Evolutionary conservation across 2,888 invertebrate genomes (phyloP), one percentile per base, ranked within the genome.

Genomic region (Papilio protenor): DNA sequence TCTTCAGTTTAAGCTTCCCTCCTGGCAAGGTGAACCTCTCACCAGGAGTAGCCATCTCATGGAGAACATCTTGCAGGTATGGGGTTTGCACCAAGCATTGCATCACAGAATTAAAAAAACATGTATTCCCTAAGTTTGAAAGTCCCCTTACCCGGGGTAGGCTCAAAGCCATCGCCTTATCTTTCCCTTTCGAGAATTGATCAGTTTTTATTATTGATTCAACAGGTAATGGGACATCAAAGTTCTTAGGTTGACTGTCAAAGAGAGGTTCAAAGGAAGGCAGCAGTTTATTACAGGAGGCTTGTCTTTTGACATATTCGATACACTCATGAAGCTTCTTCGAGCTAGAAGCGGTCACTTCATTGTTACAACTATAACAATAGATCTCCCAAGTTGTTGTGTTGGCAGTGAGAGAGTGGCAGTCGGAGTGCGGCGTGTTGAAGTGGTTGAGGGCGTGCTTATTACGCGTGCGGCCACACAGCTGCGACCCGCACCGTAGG

Each of bases 61-160:
- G 96, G 75, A 98, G 93, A 72, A 97, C 96, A 86, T 96, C 95
- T 70, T 97, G 90, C 81, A 97, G 92, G 89, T 96, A 98, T 1
- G 98, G 98, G 5, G 98, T 98, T 90, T 98, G 98, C 3, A 97
- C 97, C 84, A 98, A 94, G 88, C 98, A 98, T 93, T 99, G 99
- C 95, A 99, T 96, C 12, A 99, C 98, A 45, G 99, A 98, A 95
- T 99, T 99, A 90, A 99, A 98, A 92, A 99, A 99, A 89, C 99
- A 99, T 0, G 99, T 99, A 89, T 99, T 99, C 73, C 99, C 99
- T 87, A 99, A 94, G 94, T 99, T 99, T 74, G 96, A 95, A 64
- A 99, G 94, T 0, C 99, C 99, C 93, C 98, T 93, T 0, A 96
- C 96, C 61, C 96, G 92, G 0, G 96, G 96, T 79, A 96, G 83